phyloP scores from a whole-genome alignment of 2,797 vertebrate genomes.

The Heterohyrax brucei region DNA sequence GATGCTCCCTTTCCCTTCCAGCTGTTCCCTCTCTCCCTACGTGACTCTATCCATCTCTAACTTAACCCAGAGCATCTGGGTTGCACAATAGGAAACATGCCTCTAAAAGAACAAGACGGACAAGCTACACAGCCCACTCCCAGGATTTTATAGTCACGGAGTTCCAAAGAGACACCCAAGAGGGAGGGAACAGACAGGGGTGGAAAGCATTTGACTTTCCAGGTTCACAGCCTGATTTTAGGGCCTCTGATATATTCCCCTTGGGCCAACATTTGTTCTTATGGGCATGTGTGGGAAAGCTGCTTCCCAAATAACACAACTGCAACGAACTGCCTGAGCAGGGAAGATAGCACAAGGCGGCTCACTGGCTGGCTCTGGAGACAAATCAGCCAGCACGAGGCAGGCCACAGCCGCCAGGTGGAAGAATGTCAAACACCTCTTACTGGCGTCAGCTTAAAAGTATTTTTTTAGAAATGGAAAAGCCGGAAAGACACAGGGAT shows the following conservation, averaged over 20 bases:
- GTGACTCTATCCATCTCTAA: background rate
- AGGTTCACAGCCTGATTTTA: background rate
- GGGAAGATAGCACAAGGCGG: background rate
- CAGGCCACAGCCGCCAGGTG: accelerated
- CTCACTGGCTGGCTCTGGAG: background rate
- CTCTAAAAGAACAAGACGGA: background rate
- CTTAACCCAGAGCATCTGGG: background rate
- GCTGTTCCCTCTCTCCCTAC: background rate
- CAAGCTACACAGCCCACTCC: background rate
- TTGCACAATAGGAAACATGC: constrained; percentile 20
- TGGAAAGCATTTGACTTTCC: background rate
- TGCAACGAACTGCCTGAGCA: background rate
- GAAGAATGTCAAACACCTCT: background rate
- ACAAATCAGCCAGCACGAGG: background rate
- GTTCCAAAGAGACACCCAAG: background rate
- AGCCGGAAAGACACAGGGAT: background rate
- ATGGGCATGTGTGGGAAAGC: background rate
- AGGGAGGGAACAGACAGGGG: background rate
- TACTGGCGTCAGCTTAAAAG: background rate
- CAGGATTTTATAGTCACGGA: background rate
- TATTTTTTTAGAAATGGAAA: background rate
- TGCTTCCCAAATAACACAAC: background rate
- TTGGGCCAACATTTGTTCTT: background rate
- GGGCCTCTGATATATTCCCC: background rate
- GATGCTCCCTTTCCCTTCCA: background rate